Evolutionary conservation across 1,140 invertebrate species (phyloP), one percentile per base, ranked within the genome.

Genomic region (Mizuhopecten yessoensis): DNA sequence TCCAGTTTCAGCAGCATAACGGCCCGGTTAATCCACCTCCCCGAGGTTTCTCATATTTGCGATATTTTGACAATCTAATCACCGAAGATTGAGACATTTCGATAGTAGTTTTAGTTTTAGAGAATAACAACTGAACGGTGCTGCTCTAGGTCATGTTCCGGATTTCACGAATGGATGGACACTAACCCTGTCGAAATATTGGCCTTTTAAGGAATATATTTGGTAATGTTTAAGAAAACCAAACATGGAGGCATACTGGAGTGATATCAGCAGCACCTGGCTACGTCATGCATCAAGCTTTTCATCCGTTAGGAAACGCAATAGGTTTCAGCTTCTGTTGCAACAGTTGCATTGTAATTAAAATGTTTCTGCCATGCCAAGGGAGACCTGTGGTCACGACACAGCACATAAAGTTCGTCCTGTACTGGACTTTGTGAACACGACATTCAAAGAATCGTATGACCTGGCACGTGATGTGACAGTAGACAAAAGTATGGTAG

Each of bases 401-500:
- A 34, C 75, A 36, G 75, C 75, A 2, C 89, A 90, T 36, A 90
- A 90, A 86, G n/a, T 90, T 5, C 29, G 89, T 42, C 57, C 75
- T 1, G 23, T 90, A 29, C 86, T 90, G 0, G 89, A 90, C 23
- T 17, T 90, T 20, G 17, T 90, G 7, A 90, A 90, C 13, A 33
- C 34, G 20, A 33, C 75, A n/a, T 90, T 90, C 23, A 90, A 90
- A 42, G 39, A 49, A 15, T 15, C 15, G 13, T 90, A 36, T 33
- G 17, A 36, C 5, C 23, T 34, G 10, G 89, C 39, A 2, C 29
- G 86, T 29, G 86, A 90, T 33, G 17, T 90, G 15, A 90, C 57
- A 7, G 75, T 90, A 2, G 89, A 90, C 57, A 86, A 90, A 86
- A 86, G 33, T n/a, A 90, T 90, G 29, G 89, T 90, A 0, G 89